phyloP scores from a whole-genome alignment of 2,888 invertebrate species.

The Melanostoma scalare region DNA sequence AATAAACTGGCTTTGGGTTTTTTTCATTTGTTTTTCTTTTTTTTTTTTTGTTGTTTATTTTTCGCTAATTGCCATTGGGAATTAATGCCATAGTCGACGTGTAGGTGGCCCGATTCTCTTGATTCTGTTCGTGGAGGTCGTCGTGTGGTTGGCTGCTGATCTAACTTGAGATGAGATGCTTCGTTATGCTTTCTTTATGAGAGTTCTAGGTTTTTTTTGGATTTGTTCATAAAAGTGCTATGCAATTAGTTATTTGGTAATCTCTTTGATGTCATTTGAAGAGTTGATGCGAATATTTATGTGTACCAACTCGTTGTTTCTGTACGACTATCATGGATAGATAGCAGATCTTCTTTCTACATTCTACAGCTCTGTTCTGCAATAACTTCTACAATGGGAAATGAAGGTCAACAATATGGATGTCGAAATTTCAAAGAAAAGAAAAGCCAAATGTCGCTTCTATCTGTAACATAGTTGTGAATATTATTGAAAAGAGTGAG shows the following conservation, averaged over 20 bases:
- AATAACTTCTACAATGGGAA: too few species aligned
- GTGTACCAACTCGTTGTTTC: too few species aligned
- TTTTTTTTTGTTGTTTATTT: conserved; percentile 54
- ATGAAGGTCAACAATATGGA: too few species aligned
- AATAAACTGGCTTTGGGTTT: conserved; percentile 57
- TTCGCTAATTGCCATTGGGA: conserved; percentile 71
- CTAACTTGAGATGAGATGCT: conserved; percentile 10
- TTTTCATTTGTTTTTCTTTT: conserved; percentile 2
- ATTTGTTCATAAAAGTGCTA: neutral
- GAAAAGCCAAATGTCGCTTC: too few species aligned
- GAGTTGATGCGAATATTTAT: neutral
- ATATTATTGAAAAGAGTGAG: too few species aligned
- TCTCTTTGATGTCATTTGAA: conserved; percentile 23
- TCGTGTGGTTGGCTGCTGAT: conserved; percentile 14
- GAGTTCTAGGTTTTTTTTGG: neutral
- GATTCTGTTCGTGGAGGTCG: conserved; percentile 31
- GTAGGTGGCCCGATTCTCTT: conserved; percentile 60
- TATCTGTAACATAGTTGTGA: too few species aligned
- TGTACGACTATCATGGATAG: too few species aligned
- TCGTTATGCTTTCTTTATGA: conserved; percentile 8
- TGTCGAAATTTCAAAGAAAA: too few species aligned
- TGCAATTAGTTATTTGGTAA: conserved; percentile 34
- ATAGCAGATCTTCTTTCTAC: too few species aligned
- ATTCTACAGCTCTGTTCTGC: too few species aligned
- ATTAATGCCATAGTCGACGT: conserved; percentile 65